Base-by-base conservation (phyloP, 2,888 invertebrate genomes). In the Agapostemon virescens region DNA sequence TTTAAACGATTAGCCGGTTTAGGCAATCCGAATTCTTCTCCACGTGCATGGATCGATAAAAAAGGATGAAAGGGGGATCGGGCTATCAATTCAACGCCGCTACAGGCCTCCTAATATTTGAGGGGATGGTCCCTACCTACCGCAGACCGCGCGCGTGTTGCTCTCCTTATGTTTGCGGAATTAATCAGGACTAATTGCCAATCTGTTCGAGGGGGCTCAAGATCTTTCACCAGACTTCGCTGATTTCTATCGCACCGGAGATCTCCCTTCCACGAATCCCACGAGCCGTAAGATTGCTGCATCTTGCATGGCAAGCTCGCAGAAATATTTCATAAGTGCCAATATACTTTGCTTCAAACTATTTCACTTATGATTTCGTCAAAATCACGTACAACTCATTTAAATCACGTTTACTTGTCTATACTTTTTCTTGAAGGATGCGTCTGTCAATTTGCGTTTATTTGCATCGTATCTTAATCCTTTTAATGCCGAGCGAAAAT, bases 121-220 rank as follows among this genome's bases (percentile, higher is more conserved):
- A 85, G 77, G 64, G 63, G 77, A 64, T 73, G 77, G 69, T 74
- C 40, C 69, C 71, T 81, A 90, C 90, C 90, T 91, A 90, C 90
- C 91, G 90, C 90, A 90, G 90, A 85, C 86, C 55, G 26, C 17
- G 82, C 85, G 87, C 82, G 83, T 87, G 84, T 86, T 87, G 78
- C 85, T 85, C 78, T 86, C 77, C 85, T 86, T 85, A 85, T 89
- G 89, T 88, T 89, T 89, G 82, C 86, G 85, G 81, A 89, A 89
- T 90, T 90, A 89, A 90, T 90, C 90, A 85, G 76, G 86, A 85
- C 89, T 90, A 90, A 90, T 90, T 90, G 87, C 87, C 88, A 87
- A 83, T 86, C 85, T 85, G 85, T 69, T 77, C 67, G 75, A 77
- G 74, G 67, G 75, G 79, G 61, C 81, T 69, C 76, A 75, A 66